phyloP scores from a whole-genome alignment of 2,888 invertebrate genomes.

The Phaedon cochleariae region DNA sequence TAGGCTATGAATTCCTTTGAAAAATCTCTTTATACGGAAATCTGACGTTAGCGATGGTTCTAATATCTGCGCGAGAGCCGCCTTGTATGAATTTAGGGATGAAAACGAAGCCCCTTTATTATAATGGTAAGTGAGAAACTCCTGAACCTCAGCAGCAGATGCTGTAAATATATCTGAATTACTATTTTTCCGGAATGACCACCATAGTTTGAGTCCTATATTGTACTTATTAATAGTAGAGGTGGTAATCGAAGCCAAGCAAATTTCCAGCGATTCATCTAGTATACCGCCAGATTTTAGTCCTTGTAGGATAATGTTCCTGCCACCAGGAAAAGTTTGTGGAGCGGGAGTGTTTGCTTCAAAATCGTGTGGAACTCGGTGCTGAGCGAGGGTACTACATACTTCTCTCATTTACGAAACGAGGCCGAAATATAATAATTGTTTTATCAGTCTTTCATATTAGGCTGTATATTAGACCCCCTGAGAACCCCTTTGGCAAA shows the following conservation, averaged over 20 bases:
- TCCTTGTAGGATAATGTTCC: background rate
- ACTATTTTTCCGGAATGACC: background rate
- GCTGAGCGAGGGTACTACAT: background rate
- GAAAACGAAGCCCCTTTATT: constrained; percentile 16
- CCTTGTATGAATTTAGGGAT: constrained; percentile 21
- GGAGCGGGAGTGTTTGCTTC: no score
- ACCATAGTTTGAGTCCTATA: constrained; percentile 4
- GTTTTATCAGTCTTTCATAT: no score
- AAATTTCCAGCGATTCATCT: background rate
- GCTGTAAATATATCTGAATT: constrained; percentile 3
- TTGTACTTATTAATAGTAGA: background rate
- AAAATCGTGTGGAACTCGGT: background rate
- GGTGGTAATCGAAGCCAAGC: background rate
- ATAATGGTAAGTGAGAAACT: constrained; percentile 19
- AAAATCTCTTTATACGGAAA: constrained; percentile 16
- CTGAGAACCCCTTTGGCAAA: no score
- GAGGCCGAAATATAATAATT: background rate
- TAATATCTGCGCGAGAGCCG: constrained; percentile 16
- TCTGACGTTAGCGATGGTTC: constrained; percentile 11
- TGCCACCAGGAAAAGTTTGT: constrained; percentile 6
- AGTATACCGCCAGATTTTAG: background rate
- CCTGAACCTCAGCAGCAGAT: constrained; percentile 7
- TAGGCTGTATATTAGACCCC: no score
- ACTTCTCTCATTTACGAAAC: background rate
- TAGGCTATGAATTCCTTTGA: constrained; percentile 19